A percentile compares a stretch with the other conserved stretches of the same genome.
These are phyloP conservation scores for Eurystomus glaucurus DNA, from an alignment of 2,797 vertebrate species.

Conservation along the genomic window DNA sequence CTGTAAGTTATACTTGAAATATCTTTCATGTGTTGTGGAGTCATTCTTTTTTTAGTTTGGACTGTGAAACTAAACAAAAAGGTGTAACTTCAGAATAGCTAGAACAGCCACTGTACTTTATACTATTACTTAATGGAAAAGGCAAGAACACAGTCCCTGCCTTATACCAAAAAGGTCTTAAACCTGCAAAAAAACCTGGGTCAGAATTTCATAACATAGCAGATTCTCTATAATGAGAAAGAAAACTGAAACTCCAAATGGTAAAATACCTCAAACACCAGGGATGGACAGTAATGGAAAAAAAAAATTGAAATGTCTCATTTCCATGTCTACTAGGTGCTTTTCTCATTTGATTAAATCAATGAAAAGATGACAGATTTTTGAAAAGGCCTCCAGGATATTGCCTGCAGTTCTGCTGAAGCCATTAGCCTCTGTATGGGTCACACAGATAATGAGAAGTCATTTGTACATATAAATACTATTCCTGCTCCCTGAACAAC, in stretches of 20 bases:
- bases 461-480: neutral
- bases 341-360: constrained; percentile 5
- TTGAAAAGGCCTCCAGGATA: neutral
- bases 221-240: neutral
- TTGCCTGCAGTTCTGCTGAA: neutral
- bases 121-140: neutral
- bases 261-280: neutral
- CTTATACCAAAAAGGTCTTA: neutral
- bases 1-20: neutral
- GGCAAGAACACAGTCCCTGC: neutral
- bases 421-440: neutral
- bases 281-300: neutral
- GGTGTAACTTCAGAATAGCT: neutral
- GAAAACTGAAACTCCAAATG: neutral
- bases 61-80: constrained; percentile 1
- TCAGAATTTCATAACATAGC: neutral
- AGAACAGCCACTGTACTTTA: neutral
- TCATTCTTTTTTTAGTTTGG: neutral
- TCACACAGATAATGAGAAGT: neutral
- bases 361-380: neutral
- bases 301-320: neutral
- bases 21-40: neutral
- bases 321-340: neutral
- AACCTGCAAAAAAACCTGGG: neutral
- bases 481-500: neutral